Base-by-base conservation (phyloP, 1,140 invertebrate species). In the Pinna nobilis region DNA sequence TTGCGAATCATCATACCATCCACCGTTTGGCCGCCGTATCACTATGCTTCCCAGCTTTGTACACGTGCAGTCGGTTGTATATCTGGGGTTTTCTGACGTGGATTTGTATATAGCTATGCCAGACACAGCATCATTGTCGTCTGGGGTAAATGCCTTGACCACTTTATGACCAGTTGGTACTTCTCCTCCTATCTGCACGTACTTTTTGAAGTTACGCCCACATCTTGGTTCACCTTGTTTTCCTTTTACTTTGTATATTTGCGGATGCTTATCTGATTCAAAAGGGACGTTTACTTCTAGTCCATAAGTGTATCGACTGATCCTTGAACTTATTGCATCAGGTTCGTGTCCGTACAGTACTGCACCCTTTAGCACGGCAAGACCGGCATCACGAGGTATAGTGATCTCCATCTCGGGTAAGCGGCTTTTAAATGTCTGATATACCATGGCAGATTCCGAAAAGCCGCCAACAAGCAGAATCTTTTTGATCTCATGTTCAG, bases 381-480 rank as follows among this genome's bases (percentile, higher is more conserved):
- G 33, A 20, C 70, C 70, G 7, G 70, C 59, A 15, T 77, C 75
- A 2, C 35, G 37, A 33, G 75, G 75, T 11, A 67, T 47, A 1
- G 74, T 70, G 2, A 77, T 47, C 3, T 41, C 59, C 33, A 53
- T 33, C 6, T 63, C 49, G 6, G 70, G 75, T 37, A 77, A 77
- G 39, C 35, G 39, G 13, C 53, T 37, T 44, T 51, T 69, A 3
- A 77, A 65, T 28, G 70, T 69, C 30, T 77, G 60, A 25, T 73
- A 65, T 6, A 77, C 68, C 25, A 73, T 69, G 0, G 75, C 70
- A 1, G 75, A 77, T 47, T 77, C 75, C 0, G 75, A 73, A 37
- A 77, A 77, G 0, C 75, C 75, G 39, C 75, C 75, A 25, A 77
- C 75, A 15, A 77, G 44, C n/a, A 77, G 41, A 47, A 77, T 55